Base-by-base conservation (phyloP, 2,888 invertebrate species). In the Ectemnius continuus region DNA sequence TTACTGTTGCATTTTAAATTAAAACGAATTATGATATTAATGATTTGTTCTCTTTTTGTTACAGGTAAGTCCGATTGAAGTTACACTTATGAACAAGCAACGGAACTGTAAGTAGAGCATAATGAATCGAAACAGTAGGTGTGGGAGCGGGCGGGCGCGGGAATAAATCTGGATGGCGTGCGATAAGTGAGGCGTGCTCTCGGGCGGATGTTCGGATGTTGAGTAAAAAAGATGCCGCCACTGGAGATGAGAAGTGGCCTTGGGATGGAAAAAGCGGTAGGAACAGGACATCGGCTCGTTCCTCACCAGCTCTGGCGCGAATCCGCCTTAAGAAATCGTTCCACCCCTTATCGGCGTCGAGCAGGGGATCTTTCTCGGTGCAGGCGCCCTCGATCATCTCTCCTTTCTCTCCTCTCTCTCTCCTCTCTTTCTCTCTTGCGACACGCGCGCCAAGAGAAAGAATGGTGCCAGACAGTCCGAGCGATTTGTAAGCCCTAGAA, bases 241-340 rank as follows among this genome's bases (percentile, higher is more conserved):
- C n/a, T n/a, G 73, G 26, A 36, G 63, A 23, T 23, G 23, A 23
- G 23, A 23, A 23, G 23, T 23, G 23, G 23, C 2, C 3, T 23
- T 23, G 23, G 23, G 71, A 63, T 75, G 62, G 73, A 73, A 76
- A 77, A 73, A 67, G 64, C 70, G 14, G 14, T 26, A 64, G 36
- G 68, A 70, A 68, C 75, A 71, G 75, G 73, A 69, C 73, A 75
- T 73, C 70, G 78, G 68, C 70, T 72, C 80, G 79, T 80, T 76
- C 76, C 70, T 76, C 77, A 73, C 69, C 61, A 69, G 67, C 70
- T 77, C 68, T 74, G 76, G 62, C 59, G 74, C 78, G 78, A 84
- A 85, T 85, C 80, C 85, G 78, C 81, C 80, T 81, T 84, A 85
- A 85, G 85, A 84, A 86, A 86, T 86, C 85, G 81, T 83, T 65